Percentiles rank a stretch among this genome's conserved stretches.
Evolutionary conservation across 2,797 vertebrate species (phyloP).

Genomic region (Scomberomorus guttatus): DNA sequence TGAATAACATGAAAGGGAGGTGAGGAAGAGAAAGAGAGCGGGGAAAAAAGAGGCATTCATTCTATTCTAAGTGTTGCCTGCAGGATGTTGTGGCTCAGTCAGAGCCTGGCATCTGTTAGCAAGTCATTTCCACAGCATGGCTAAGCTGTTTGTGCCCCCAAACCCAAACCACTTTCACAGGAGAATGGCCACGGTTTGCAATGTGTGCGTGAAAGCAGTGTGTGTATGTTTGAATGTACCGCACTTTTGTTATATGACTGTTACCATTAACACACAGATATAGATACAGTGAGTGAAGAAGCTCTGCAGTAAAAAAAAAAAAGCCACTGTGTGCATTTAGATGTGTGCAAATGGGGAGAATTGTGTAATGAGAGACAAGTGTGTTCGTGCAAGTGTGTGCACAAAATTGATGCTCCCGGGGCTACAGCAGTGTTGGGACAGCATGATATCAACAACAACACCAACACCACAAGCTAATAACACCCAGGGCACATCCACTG

Average conservation of each 20-base stretch:
- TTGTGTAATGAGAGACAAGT: constrained; percentile 13
- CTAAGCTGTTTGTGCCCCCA: constrained; percentile 77
- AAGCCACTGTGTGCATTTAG: background rate
- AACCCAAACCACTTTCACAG: constrained; percentile 77
- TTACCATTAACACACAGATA: constrained; percentile 22
- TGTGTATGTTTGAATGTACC: constrained; percentile 22
- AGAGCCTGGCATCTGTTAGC: constrained; percentile 80
- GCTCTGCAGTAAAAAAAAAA: background rate
- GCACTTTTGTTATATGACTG: constrained; percentile 19
- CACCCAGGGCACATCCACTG: constrained; percentile 40
- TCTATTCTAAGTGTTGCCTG: constrained; percentile 78
- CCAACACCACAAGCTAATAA: constrained; percentile 35
- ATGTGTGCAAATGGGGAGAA: constrained; percentile 1
- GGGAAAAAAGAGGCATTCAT: constrained; percentile 50
- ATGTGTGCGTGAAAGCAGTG: constrained; percentile 25
- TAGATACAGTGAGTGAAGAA: background rate
- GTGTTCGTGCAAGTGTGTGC: constrained; percentile 18
- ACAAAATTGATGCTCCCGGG: constrained; percentile 24
- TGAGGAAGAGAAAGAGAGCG: constrained; percentile 40
- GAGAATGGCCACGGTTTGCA: constrained; percentile 46
- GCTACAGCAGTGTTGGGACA: constrained; percentile 32
- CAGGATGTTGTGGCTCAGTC: constrained; percentile 79
- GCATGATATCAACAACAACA: constrained; percentile 32
- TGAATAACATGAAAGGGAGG: constrained; percentile 67
- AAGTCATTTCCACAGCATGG: constrained; percentile 75